A percentile compares a stretch with the other conserved stretches of the same genome.
Evolutionary conservation across 1,140 invertebrate species (phyloP).

Genomic region (Zaprionus gabonicus): DNA sequence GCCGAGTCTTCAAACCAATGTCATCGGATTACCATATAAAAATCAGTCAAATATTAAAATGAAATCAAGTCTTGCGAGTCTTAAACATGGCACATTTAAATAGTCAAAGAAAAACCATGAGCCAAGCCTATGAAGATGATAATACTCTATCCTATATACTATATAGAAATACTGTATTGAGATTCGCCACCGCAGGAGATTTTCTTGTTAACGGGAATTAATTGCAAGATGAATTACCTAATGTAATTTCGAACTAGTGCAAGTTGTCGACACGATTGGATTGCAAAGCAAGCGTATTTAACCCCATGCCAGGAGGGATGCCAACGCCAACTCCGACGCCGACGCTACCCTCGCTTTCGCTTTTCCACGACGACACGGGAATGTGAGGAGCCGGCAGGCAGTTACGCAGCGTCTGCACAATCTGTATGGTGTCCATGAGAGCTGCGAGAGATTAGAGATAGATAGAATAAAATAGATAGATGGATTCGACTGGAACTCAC

Average conservation of each 20-base stretch:
- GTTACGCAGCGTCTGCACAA: conserved; percentile 92
- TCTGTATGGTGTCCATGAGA: conserved; percentile 92
- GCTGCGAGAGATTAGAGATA: conserved; percentile 85
- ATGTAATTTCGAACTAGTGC: conserved; percentile 49
- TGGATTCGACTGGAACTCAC: conserved; percentile 85
- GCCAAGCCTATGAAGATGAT: conserved; percentile 69
- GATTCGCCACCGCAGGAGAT: conserved; percentile 36
- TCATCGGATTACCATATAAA: conserved; percentile 36
- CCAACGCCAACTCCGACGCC: conserved; percentile 51
- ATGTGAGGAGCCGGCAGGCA: conserved; percentile 93
- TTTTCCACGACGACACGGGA: conserved; percentile 94
- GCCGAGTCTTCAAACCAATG: conserved; percentile 15
- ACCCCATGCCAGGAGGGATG: conserved; percentile 53
- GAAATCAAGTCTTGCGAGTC: conserved; percentile 72
- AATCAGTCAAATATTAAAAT: conserved; percentile 72
- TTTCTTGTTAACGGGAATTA: conserved; percentile 4
- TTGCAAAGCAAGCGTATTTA: conserved; percentile 60
- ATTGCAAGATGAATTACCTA: conserved; percentile 25
- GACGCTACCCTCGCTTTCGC: conserved; percentile 86
- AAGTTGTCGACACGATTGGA: conserved; percentile 62
- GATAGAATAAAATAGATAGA: no score
- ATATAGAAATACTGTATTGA: conserved; percentile 51
- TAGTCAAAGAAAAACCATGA: conserved; percentile 69
- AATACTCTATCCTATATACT: conserved; percentile 36
- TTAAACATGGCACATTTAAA: conserved; percentile 68